Evolutionary conservation across 2,113 vertebrate species (phyloP), one percentile per base, ranked within the genome.

Genomic region (Numida meleagris): DNA sequence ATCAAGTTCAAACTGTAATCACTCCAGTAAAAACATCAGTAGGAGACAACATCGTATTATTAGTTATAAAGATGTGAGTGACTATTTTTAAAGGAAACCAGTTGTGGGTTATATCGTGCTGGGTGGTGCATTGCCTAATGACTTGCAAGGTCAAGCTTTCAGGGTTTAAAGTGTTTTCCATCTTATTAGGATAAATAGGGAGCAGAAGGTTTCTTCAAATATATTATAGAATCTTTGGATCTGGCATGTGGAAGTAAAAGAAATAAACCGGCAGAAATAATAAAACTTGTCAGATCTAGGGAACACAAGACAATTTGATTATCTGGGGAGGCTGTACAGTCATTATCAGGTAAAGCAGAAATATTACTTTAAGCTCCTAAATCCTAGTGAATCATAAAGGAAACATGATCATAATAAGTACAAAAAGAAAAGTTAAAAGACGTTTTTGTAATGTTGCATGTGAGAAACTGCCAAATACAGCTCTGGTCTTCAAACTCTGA

Each of bases 401-500:
- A 96, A 96, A 96, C 86, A 94, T 78, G 91, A 91, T 96, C 95
- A 88, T 71, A 61, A 62, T 31, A 82, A 93, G 11, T 45, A 89
- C 63, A 81, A 94, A 94, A 95, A 96, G 77, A 96, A 97, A 95
- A 90, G 45, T 90, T 82, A 91, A 94, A 97, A 93, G 34, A 31
- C 3, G 13, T 48, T 90, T 87, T 83, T 88, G 94, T 33, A 95
- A 71, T 34, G 65, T 7, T 36, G 51, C 72, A 87, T n/a, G 48
- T 58, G 89, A 91, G 61, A 94, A 96, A 86, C 43, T 83, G 92
- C 83, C 89, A 90, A 96, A 55, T 14, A 68, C 12, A 87, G 33
- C 88, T 45, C 58, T 66, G 62, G 14, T 94, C 67, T 90, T 88
- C 59, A 93, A 86, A 77, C 11, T 2, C 48, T 71, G 59, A 59